These are phyloP conservation scores for Vireo griseus DNA, from an alignment of 2,797 vertebrate species.

Conservation along the genomic window DNA sequence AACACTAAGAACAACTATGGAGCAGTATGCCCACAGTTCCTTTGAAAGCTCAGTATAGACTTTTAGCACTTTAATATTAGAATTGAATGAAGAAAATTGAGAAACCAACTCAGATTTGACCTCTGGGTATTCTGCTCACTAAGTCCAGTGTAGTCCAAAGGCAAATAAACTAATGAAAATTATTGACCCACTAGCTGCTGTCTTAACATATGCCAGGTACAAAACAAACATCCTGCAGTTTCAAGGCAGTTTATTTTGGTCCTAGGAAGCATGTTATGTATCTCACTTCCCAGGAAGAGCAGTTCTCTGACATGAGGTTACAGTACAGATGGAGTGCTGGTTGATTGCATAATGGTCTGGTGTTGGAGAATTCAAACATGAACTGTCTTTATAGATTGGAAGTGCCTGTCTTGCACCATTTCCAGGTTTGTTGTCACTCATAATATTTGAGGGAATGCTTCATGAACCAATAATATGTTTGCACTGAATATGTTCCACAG, in stretches of 20 bases:
- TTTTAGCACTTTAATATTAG: neutral
- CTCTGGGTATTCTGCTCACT: neutral
- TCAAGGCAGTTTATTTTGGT: slow-evolving; percentile 44
- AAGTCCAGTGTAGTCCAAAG: neutral
- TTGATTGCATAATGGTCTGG: slow-evolving; percentile 43
- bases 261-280: neutral
- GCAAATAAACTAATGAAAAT: neutral
- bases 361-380: slow-evolving; percentile 41
- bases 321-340: slow-evolving; percentile 9
- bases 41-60: neutral
- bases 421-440: slow-evolving; percentile 69
- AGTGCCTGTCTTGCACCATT: slow-evolving; percentile 49
- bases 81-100: slow-evolving; percentile 40
- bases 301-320: slow-evolving; percentile 13
- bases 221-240: neutral
- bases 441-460: slow-evolving; percentile 66
- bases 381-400: slow-evolving; percentile 50
- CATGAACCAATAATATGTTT: slow-evolving; percentile 62
- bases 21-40: neutral
- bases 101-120: neutral
- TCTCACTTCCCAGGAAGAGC: slow-evolving; percentile 13
- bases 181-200: neutral
- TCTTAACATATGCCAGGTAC: neutral
- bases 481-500: slow-evolving; percentile 58
- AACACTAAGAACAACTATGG: neutral